Evolutionary conservation across 2,888 invertebrate genomes (phyloP).

Genomic region (Tupiocoris notatus): DNA sequence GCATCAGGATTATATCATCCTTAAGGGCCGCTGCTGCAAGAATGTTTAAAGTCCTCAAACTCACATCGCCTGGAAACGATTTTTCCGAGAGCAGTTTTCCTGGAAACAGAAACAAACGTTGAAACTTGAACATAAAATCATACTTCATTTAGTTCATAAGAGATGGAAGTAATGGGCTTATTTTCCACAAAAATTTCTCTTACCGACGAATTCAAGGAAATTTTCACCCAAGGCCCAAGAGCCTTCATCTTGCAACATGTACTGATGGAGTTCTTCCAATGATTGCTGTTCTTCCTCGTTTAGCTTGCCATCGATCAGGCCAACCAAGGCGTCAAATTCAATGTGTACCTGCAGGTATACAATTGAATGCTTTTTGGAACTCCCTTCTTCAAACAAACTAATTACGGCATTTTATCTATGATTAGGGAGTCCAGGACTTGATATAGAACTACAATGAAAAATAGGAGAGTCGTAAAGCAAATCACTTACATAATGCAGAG

Average conservation of each 20-base stretch:
- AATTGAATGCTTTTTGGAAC: too few relatives aligned
- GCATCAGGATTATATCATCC: slow-evolving; percentile 82
- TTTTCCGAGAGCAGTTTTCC: slow-evolving; percentile 65
- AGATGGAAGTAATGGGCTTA: background rate
- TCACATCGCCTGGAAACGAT: slow-evolving; percentile 60
- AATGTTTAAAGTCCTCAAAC: slow-evolving; percentile 68
- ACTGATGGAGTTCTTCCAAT: slow-evolving; percentile 80
- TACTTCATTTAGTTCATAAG: too few relatives aligned
- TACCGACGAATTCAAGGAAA: slow-evolving; percentile 78
- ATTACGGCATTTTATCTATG: too few relatives aligned
- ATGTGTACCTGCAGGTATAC: slow-evolving; percentile 49
- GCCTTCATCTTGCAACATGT: slow-evolving; percentile 84
- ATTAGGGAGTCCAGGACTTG: too few relatives aligned
- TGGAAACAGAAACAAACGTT: slow-evolving; percentile 51
- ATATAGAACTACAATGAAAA: too few relatives aligned
- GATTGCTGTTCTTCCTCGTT: slow-evolving; percentile 72
- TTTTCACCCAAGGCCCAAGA: slow-evolving; percentile 90
- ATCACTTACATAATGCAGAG: too few relatives aligned
- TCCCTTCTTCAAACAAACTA: too few relatives aligned
- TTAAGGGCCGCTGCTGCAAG: slow-evolving; percentile 76
- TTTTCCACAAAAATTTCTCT: slow-evolving; percentile 50
- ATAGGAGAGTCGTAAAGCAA: too few relatives aligned
- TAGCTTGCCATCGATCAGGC: slow-evolving; percentile 68
- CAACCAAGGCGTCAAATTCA: slow-evolving; percentile 72
- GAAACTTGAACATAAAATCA: too few relatives aligned